phyloP scores from a whole-genome alignment of 2,113 vertebrate species.

The Halichoeres trimaculatus region DNA sequence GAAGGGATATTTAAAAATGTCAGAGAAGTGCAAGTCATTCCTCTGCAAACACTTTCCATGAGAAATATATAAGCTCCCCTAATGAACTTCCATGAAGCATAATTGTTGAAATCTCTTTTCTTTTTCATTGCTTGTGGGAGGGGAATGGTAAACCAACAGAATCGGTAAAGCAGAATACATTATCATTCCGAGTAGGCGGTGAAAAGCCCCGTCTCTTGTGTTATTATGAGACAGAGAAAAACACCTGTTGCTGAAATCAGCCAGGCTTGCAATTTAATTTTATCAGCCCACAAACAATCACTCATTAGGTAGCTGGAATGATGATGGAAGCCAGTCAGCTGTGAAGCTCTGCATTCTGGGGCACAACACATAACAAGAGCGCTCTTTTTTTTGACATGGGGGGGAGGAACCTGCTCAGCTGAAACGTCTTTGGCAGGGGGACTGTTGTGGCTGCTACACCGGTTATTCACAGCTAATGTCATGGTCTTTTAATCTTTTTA shows the following conservation, averaged over 20 bases:
- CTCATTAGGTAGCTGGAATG: constrained; percentile 91
- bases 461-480: constrained; percentile 66
- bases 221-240: constrained; percentile 83
- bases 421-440: constrained; percentile 76
- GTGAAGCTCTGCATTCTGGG: constrained; percentile 86
- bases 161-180: constrained; percentile 63
- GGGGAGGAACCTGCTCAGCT: constrained; percentile 83
- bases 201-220: constrained; percentile 56
- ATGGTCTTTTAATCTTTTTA: constrained; percentile 68
- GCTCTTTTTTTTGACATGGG: constrained; percentile 70
- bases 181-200: constrained; percentile 64
- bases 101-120: constrained; percentile 20
- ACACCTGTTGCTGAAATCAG: constrained; percentile 94
- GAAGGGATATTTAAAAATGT: not conserved
- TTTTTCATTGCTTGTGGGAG: constrained; percentile 15
- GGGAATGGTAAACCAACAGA: constrained; percentile 55
- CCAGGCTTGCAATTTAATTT: constrained; percentile 96
- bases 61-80: not conserved
- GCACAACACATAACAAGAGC: constrained; percentile 84
- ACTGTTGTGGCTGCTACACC: constrained; percentile 39
- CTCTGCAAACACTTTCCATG: not conserved
- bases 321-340: constrained; percentile 89
- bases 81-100: constrained; percentile 28
- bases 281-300: constrained; percentile 93
- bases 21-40: not conserved